A percentile compares a stretch with the other conserved stretches of the same genome.
Evolutionary conservation across 2,888 invertebrate species (phyloP).

Genomic region (Patella depressa): DNA sequence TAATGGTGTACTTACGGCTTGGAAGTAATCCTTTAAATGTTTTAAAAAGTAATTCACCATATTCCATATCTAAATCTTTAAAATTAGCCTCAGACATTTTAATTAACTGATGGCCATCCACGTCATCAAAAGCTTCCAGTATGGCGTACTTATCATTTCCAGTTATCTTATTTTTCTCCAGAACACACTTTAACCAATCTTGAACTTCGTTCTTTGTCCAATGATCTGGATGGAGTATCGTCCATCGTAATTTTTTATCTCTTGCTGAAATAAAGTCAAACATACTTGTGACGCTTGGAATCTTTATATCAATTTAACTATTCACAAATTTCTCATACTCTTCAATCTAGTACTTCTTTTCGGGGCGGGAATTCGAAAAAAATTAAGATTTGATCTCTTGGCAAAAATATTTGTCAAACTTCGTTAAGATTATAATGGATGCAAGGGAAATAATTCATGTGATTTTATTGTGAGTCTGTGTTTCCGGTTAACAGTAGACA

Average conservation of each 20-base stretch:
- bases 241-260: neutral
- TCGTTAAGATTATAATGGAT: too few relatives aligned
- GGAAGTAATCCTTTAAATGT: neutral
- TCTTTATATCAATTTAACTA: too few relatives aligned
- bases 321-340: too few relatives aligned
- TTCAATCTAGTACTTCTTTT: too few relatives aligned
- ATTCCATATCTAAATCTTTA: neutral
- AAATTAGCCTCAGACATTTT: neutral
- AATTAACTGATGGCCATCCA: neutral
- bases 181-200: neutral
- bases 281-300: too few relatives aligned
- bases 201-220: neutral
- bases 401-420: too few relatives aligned
- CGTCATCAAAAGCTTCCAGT: conserved; percentile 1
- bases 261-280: neutral
- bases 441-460: too few relatives aligned
- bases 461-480: too few relatives aligned
- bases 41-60: neutral
- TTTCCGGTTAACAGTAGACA: too few relatives aligned
- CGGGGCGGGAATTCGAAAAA: too few relatives aligned
- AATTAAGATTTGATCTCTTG: too few relatives aligned
- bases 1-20: neutral
- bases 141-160: neutral
- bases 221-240: neutral
- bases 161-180: neutral